Evolutionary conservation across 2,113 vertebrate species (phyloP), one percentile per base, ranked within the genome.

Genomic region (Channa argus): DNA sequence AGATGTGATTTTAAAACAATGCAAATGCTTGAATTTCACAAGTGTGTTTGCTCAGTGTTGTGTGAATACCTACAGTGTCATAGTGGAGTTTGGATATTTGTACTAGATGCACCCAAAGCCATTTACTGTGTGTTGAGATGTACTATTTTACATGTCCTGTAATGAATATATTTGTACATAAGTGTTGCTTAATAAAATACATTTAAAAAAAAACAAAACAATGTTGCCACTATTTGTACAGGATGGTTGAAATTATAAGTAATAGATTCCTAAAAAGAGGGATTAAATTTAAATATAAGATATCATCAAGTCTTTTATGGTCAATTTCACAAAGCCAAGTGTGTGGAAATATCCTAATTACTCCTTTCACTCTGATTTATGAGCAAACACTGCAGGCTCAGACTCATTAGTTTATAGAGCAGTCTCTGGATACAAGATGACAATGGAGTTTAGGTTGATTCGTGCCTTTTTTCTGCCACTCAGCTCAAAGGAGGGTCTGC

Each of bases 141-240:
- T 90, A 79, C 64, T 85, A 90, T 92, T 90, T 93, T 93, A 85
- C 71, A 82, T 92, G 90, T 91, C 59, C 74, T 82, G 89, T 90
- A 85, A 81, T 70, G 54, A 80, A 73, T 71, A 88, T 74, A 91
- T 92, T 92, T 93, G 86, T 92, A 91, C 53, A 84, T 89, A 91
- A 34, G 55, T 85, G 85, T 90, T 91, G 67, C 86, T 91, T 93
- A 91, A 92, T 92, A 92, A 92, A 92, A 89, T 8, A 69, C 24
- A 59, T 56, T 2, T 1, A 6, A 7, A 7, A 52, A 62, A 71
- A 6, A 46, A 7, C 4, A 52, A 62, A 71, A 6, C 41, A 5
- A 36, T 43, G 41, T 10, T n/a, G 8, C 3, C 3, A 7, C 74
- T 8, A 38, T 61, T 70, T 24, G 24, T 24, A 24, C 24, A 24